Evolutionary conservation across 2,113 vertebrate genomes (phyloP).

Genomic region (Toxostoma redivivum): DNA sequence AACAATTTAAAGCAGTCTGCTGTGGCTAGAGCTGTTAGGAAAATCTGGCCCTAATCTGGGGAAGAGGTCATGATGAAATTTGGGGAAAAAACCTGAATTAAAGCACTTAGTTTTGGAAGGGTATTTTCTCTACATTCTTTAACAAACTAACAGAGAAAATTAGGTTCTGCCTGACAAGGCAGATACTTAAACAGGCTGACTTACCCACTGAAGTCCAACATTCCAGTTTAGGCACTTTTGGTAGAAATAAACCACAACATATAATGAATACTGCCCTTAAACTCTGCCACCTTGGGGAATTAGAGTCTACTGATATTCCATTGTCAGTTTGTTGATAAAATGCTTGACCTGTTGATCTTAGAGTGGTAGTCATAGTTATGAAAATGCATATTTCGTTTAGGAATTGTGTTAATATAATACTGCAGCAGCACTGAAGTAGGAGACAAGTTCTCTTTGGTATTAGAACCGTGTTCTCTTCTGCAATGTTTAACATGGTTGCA

Average conservation of each 20-base stretch:
- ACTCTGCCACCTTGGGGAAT: neutral
- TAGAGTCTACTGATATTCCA: neutral
- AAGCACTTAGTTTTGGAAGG: neutral
- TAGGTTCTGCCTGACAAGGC: neutral
- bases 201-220: neutral
- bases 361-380: neutral
- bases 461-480: neutral
- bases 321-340: neutral
- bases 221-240: neutral
- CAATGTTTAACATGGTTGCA: neutral
- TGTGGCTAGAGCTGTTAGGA: neutral
- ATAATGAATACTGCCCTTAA: neutral
- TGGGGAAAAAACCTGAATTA: neutral
- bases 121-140: neutral
- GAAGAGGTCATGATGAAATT: rapidly evolving
- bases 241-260: neutral
- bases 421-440: neutral
- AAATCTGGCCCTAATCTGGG: neutral
- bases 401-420: neutral
- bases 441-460: neutral
- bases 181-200: neutral
- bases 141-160: neutral
- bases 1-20: neutral
- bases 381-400: neutral
- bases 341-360: neutral